Evolutionary conservation across 2,113 vertebrate species (phyloP).

Genomic region (Zootoca vivipara): DNA sequence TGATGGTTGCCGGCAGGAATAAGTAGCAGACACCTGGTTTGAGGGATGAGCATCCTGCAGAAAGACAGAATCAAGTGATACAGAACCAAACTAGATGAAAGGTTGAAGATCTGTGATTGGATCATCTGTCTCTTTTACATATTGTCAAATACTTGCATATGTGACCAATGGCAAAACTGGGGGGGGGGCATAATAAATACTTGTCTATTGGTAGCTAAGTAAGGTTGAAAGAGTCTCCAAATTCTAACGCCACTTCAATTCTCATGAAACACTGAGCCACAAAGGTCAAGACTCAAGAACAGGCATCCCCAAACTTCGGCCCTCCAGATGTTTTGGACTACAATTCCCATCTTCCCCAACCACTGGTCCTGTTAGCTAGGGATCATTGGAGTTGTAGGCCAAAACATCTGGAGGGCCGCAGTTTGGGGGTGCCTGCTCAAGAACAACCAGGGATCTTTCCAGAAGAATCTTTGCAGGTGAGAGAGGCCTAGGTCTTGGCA

Average conservation of each 20-base stretch:
- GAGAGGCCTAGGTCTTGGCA: background rate
- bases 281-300: too few relatives aligned
- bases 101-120: background rate
- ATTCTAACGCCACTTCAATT: background rate
- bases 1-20: background rate
- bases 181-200: background rate
- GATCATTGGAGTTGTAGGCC: too few relatives aligned
- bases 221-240: background rate
- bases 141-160: background rate
- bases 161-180: background rate
- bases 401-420: too few relatives aligned
- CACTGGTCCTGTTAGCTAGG: too few relatives aligned
- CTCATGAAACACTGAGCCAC: background rate
- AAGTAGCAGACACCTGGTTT: background rate
- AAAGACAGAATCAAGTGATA: background rate
- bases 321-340: too few relatives aligned
- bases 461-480: background rate
- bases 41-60: background rate
- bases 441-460: background rate
- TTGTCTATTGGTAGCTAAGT: background rate
- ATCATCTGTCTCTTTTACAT: background rate
- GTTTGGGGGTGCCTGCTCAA: too few relatives aligned
- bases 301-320: too few relatives aligned
- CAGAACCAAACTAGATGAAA: background rate
- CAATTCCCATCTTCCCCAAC: too few relatives aligned